Conservation (phyloP, 1,140 invertebrate genomes). For the Pseudomyrmex sp. region DNA sequence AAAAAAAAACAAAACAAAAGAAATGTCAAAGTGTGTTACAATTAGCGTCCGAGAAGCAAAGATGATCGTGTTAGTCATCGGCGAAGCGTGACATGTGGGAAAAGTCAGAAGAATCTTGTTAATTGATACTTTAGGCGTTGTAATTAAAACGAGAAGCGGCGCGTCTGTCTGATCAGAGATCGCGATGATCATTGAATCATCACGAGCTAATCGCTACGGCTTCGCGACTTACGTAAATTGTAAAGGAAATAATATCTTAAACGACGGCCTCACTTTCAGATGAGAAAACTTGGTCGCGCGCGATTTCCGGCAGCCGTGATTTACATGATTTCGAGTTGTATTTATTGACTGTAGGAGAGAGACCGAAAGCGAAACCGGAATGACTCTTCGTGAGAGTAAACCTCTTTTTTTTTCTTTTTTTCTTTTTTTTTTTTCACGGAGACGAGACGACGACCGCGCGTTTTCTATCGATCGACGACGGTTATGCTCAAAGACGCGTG, state of each 20-base stretch:
- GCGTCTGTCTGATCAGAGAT: no score
- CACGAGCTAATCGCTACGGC: no score
- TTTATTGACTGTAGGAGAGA: slow-evolving; percentile 6
- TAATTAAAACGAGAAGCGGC: no score
- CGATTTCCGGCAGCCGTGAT: slow-evolving; percentile 53
- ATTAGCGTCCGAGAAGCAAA: no score
- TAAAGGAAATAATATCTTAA: not conserved
- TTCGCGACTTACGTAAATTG: not conserved
- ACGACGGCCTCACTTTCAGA: slow-evolving; percentile 7
- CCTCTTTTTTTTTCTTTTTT: not conserved
- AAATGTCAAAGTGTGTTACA: no score
- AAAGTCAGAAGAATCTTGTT: no score
- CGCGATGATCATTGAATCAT: no score
- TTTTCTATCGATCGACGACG: slow-evolving; percentile 34
- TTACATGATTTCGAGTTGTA: slow-evolving; percentile 45
- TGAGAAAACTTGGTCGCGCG: slow-evolving; percentile 15
- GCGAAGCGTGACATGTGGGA: no score
- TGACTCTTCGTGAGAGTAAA: slow-evolving; percentile 23
- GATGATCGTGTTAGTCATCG: no score
- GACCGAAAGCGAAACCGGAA: slow-evolving; percentile 46
- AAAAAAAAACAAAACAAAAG: no score
- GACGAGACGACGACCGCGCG: not conserved
- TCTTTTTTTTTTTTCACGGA: slow-evolving; percentile 31
- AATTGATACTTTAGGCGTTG: no score
- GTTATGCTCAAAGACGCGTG: slow-evolving; percentile 32